A percentile compares a stretch with the other conserved stretches of the same genome.
These are phyloP conservation scores for Psammodynastes pulverulentus DNA, from an alignment of 2,113 vertebrate genomes.

Conservation along the genomic window DNA sequence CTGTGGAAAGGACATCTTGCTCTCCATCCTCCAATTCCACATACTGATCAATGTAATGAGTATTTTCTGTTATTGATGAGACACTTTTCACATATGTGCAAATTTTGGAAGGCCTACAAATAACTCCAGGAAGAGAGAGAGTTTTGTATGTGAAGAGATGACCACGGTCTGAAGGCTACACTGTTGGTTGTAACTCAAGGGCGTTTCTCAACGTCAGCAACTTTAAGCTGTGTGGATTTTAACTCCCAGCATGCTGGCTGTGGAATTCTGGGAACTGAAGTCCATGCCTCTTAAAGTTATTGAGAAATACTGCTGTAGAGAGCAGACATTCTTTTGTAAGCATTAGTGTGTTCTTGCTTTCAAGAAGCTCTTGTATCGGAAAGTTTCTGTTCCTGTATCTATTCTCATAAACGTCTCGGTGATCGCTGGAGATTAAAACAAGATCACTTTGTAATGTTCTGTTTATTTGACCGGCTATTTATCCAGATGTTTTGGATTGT, in stretches of 20 bases:
- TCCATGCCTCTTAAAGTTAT: background rate
- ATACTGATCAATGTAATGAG: background rate
- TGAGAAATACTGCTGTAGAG: background rate
- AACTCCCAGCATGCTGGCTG: background rate
- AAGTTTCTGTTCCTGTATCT: background rate
- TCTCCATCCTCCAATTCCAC: no score
- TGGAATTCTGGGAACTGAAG: background rate
- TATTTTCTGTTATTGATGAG: background rate
- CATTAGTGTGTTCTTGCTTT: background rate
- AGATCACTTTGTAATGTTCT: background rate
- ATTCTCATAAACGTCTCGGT: background rate
- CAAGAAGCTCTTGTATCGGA: background rate
- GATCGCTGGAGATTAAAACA: background rate
- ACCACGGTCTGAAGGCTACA: background rate
- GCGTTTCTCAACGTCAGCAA: background rate
- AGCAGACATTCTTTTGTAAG: background rate
- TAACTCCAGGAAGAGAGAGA: background rate
- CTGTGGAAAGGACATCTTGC: background rate
- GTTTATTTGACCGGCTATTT: background rate
- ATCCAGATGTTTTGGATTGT: background rate
- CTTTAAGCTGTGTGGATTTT: background rate
- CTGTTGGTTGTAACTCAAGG: background rate
- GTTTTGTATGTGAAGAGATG: background rate
- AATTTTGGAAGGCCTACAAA: background rate
- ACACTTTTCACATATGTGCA: background rate